Evolutionary conservation across 2,113 vertebrate species (phyloP).

Genomic region (Zosterops borbonicus): DNA sequence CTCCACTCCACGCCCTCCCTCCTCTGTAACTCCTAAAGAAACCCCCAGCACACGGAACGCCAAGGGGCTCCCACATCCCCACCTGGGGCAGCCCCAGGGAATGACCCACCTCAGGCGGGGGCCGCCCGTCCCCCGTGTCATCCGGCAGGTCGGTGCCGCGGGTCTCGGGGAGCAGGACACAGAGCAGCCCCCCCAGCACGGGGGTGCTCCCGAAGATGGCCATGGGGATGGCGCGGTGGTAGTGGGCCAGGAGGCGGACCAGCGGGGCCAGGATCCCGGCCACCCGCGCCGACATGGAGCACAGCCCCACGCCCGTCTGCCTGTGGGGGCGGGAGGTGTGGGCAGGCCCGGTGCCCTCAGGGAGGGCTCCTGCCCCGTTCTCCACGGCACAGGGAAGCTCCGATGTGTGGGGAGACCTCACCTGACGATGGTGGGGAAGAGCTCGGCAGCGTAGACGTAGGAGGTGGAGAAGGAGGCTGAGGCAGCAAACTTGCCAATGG

Average conservation of each 20-base stretch:
- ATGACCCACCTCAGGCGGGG: not conserved
- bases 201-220: conserved; percentile 71
- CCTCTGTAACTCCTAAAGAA: not conserved
- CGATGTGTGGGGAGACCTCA: not conserved
- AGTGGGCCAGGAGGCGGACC: not conserved
- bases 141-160: conserved; percentile 74
- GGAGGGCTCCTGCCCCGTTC: not conserved
- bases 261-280: not conserved
- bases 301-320: not conserved
- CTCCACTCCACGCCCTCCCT: not conserved
- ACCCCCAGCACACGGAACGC: not conserved
- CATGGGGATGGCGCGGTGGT: not conserved
- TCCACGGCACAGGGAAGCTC: not conserved
- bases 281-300: not conserved
- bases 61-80: fast-evolving
- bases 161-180: conserved; percentile 85
- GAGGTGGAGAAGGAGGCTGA: conserved; percentile 72
- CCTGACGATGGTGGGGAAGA: conserved; percentile 87
- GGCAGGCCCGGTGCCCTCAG: not conserved
- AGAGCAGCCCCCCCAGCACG: conserved; percentile 68
- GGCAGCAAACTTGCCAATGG: conserved; percentile 77
- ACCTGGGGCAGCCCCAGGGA: fast-evolving
- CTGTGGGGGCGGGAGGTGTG: not conserved
- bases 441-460: conserved; percentile 82
- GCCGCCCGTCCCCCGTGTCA: fast-evolving